phyloP scores from a whole-genome alignment of 1,140 invertebrate species.

The Dufourea novaeangliae region DNA sequence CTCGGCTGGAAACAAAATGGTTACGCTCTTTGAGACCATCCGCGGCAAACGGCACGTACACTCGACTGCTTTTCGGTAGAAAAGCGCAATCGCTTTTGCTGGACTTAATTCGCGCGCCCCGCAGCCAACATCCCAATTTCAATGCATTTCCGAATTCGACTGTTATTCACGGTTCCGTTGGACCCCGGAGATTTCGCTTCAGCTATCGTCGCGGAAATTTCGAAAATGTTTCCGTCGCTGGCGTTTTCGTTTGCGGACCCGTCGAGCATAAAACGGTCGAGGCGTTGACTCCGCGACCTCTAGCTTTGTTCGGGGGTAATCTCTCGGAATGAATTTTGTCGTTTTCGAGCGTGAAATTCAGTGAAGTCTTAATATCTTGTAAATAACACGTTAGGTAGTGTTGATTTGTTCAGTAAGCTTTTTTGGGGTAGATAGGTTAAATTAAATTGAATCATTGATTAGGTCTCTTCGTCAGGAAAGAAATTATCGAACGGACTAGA shows the following conservation, averaged over 20 bases:
- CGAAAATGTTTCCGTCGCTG: neutral
- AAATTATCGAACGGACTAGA: no score
- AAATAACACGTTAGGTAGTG: no score
- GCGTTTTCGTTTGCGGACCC: neutral
- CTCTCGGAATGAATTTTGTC: no score
- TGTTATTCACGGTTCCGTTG: slow-evolving; percentile 8
- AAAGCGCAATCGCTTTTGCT: neutral
- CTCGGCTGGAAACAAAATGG: slow-evolving; percentile 83
- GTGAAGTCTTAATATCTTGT: no score
- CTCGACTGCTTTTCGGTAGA: slow-evolving; percentile 9
- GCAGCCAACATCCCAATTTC: neutral
- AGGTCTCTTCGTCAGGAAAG: no score
- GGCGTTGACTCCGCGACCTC: no score
- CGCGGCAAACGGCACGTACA: neutral
- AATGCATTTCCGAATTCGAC: slow-evolving; percentile 23
- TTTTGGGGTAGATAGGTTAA: no score
- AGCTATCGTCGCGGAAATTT: slow-evolving; percentile 6
- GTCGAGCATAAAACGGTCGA: neutral
- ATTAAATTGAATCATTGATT: no score
- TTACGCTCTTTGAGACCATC: slow-evolving; percentile 41
- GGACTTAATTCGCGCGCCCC: neutral
- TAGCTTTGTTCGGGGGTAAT: no score
- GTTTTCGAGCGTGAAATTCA: no score
- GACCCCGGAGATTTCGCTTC: neutral
- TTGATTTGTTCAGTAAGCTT: no score